Evolutionary conservation across 2,113 vertebrate genomes (phyloP), one percentile per base, ranked within the genome.

Genomic region (Phrynosoma blainvillii): DNA sequence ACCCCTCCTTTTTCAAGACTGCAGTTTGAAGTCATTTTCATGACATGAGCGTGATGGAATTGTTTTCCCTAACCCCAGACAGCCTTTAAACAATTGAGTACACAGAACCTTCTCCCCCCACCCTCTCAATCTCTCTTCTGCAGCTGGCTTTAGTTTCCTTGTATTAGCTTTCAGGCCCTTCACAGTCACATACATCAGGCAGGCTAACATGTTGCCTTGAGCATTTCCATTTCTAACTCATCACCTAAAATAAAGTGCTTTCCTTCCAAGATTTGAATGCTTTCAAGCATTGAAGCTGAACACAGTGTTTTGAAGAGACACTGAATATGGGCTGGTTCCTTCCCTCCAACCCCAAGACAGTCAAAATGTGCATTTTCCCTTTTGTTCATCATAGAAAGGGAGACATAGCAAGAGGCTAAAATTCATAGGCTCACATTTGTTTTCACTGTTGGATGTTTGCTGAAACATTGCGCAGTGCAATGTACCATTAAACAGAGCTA

Each of bases 401-500:
- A 92, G 88, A 78, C 87, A 74, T 84, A 92, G 74, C 71, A 84
- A 85, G 90, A 91, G 80, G 87, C 93, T 88, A 25, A 36, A 20
- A n/a, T 10, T 18, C 87, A 89, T 84, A 87, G 89, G 87, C 92
- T 93, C 90, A 82, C 80, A 90, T 90, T 32, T 91, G 90, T 94
- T 92, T 93, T 89, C 90, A 93, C 93, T 93, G 74, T 83, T 68
- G 86, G 87, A 79, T 9, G 88, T 91, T 93, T 82, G 94, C 79
- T 86, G 84, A 82, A 92, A 95, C 91, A 59, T 70, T 95, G 36
- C 40, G 87, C 92, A 91, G 94, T 95, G 91, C 89, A 77, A 87
- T 84, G 65, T 79, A 74, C 71, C 95, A 79, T 32, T 71, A 93
- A 95, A 92, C 87, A 84, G 52, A 86, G 88, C 92, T 97, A 85